Percentiles rank a stretch among this genome's conserved stretches.
phyloP scores from a whole-genome alignment of 2,888 invertebrate species.

The Yponomeuta sedellus region DNA sequence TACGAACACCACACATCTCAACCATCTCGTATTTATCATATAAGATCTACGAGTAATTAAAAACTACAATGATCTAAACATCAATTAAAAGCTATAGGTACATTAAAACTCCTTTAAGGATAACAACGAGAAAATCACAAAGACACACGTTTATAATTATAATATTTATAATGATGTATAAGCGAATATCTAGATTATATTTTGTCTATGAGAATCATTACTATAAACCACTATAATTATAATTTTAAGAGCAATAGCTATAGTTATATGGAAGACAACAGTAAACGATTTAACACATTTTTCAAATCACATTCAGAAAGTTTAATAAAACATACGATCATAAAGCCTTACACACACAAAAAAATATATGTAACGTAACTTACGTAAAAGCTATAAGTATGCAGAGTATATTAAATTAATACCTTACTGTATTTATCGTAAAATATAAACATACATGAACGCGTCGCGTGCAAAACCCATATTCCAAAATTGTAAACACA shows the following conservation, averaged over 20 bases:
- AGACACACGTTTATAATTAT: conserved; percentile 9
- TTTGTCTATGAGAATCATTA: conserved; percentile 16
- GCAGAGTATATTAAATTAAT: neutral
- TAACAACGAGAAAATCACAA: conserved; percentile 26
- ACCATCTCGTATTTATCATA: conserved; percentile 22
- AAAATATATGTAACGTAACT: neutral
- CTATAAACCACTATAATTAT: conserved; percentile 16
- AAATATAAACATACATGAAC: conserved; percentile 57
- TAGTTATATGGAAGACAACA: conserved; percentile 50
- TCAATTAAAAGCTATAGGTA: conserved; percentile 22
- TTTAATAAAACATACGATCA: conserved; percentile 3
- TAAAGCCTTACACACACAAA: neutral
- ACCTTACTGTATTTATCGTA: conserved; percentile 4
- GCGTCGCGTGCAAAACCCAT: conserved; percentile 50
- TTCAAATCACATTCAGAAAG: conserved; percentile 24
- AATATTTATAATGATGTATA: neutral
- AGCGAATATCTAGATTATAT: conserved; percentile 2
- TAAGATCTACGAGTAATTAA: conserved; percentile 17
- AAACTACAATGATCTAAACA: conserved; percentile 21
- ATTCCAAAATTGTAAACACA: conserved; percentile 36
- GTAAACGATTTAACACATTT: conserved; percentile 40
- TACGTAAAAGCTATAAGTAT: neutral
- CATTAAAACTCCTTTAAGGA: conserved; percentile 40
- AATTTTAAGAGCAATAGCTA: conserved; percentile 38
- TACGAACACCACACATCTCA: conserved; percentile 20